Evolutionary conservation across 2,113 vertebrate species (phyloP), one percentile per base, ranked within the genome.

Genomic region (Butorides virescens): DNA sequence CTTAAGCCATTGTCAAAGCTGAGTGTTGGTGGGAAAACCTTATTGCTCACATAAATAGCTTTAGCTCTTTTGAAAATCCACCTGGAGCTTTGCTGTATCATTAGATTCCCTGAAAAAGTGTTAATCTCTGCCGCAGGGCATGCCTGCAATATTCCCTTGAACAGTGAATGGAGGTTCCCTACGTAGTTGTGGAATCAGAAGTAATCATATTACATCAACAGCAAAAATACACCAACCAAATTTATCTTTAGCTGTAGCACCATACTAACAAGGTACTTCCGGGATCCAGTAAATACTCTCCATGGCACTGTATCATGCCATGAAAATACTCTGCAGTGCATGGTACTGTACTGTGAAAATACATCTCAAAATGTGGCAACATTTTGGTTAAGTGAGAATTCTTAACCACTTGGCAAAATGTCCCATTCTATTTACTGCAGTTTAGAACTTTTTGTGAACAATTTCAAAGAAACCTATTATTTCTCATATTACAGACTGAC

Each of bases 401-500:
- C 42, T 20, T 63, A 55, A 34, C 8, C 3, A 2, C 34, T 68
- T 23, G 36, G 14, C 37, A 90, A 81, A 93, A 76, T 3, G 11
- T 36, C 42, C 53, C 32, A 71, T n/a, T 22, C 26, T 15, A 3
- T 52, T 83, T 58, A 58, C 25, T 62, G 56, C 30, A 29, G 14
- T 19, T 52, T 10, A 46, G 20, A 63, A 4, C 42, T 39, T 39
- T 76, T 46, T 44, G 3, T 39, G 20, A 79, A 78, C 3, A 70
- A 26, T 58, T 90, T 82, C 62, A 79, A 93, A 96, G 53, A 76
- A 79, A 87, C 4, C 34, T 65, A 71, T 63, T 93, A 75, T 83
- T 96, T 76, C 32, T 62, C 53, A 62, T 46, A 15, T 55, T 90
- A 87, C 12, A 50, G 15, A 42, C 11, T 46, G 72, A 46, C 36